A percentile compares a stretch with the other conserved stretches of the same genome.
phyloP scores from a whole-genome alignment of 2,888 invertebrate genomes.

The Tipula unca region DNA sequence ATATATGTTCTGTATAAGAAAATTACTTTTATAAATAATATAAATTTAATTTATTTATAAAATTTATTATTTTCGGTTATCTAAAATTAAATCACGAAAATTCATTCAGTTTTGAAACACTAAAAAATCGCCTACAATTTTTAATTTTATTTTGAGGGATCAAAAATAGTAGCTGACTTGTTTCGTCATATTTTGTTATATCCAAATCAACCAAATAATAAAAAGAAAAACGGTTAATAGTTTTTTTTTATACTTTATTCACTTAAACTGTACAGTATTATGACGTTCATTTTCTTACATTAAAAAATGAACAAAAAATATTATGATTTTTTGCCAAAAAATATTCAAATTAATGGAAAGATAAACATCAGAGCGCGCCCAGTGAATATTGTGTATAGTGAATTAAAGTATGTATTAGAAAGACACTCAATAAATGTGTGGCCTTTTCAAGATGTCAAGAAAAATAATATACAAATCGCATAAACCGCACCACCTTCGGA shows the following conservation, averaged over 20 bases:
- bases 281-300: not conserved
- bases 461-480: not conserved
- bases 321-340: not conserved
- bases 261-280: not conserved
- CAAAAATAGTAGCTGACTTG: not conserved
- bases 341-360: not conserved
- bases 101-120: not conserved
- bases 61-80: not conserved
- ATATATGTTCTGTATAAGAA: not conserved
- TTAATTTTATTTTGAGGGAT: not conserved
- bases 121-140: not conserved
- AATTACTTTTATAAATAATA: not conserved
- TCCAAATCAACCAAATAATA: not conserved
- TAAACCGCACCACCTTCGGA: not conserved
- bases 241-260: not conserved
- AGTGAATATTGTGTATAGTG: not conserved
- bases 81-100: not conserved
- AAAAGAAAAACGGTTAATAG: not conserved
- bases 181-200: not conserved
- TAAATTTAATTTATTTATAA: not conserved
- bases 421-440: not conserved
- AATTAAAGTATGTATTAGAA: not conserved
- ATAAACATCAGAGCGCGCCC: not conserved
- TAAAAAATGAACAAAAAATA: not conserved
- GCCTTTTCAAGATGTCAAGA: not conserved